A percentile compares a stretch with the other conserved stretches of the same genome.
These are phyloP conservation scores for Paradoxurus hermaphroditus DNA, from an alignment of 2,113 vertebrate genomes.

Conservation along the genomic window DNA sequence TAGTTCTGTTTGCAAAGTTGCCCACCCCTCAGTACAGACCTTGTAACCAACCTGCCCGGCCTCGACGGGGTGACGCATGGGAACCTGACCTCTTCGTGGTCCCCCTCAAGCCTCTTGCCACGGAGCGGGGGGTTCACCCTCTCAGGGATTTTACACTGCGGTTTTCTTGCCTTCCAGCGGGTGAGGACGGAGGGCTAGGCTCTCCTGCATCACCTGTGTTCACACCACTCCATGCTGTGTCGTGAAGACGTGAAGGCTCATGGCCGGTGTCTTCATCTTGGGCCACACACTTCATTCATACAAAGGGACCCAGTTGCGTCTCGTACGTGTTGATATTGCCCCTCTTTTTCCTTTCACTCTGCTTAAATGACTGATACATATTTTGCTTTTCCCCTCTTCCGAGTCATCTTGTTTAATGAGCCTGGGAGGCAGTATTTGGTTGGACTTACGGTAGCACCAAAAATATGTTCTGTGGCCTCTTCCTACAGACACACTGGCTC, in stretches of 20 bases:
- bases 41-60: accelerated
- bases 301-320: neutral
- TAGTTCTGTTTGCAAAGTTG: neutral
- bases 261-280: neutral
- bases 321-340: accelerated
- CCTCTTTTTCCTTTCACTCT: neutral
- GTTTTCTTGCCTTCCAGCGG: neutral
- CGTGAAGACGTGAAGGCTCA: accelerated
- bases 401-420: neutral
- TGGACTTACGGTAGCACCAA: neutral
- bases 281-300: accelerated
- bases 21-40: accelerated
- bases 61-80: neutral
- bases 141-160: accelerated
- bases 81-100: neutral
- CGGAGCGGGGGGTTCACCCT: accelerated
- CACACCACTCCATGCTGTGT: accelerated
- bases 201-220: neutral
- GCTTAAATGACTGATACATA: neutral
- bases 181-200: too few species aligned
- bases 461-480: neutral
- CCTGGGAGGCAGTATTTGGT: neutral
- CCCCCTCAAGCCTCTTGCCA: accelerated
- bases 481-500: neutral
- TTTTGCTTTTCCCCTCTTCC: neutral